Evolutionary conservation across 2,797 vertebrate species (phyloP).

Genomic region (Sebastes wilsoni): DNA sequence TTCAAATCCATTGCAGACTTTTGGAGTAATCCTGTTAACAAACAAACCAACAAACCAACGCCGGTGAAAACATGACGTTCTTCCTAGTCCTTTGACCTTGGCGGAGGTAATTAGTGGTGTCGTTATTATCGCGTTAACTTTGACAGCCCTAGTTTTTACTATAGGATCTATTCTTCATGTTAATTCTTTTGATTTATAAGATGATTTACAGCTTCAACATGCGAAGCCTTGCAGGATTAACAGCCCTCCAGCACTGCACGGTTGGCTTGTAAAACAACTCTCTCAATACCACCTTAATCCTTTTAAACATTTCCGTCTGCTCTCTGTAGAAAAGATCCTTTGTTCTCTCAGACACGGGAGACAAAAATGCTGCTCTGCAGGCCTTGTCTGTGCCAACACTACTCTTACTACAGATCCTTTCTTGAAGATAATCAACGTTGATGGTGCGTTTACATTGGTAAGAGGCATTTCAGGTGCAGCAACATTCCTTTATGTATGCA

Average conservation of each 20-base stretch:
- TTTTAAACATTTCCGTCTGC: not conserved
- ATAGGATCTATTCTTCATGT: not conserved
- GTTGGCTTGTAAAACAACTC: constrained; percentile 6
- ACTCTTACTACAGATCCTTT: not conserved
- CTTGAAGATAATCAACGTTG: accelerated
- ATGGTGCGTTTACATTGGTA: not conserved
- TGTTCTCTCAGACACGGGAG: not conserved
- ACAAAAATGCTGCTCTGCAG: constrained; percentile 26
- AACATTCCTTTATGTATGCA: constrained; percentile 17
- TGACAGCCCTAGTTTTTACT: not conserved
- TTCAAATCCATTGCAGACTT: too few species aligned
- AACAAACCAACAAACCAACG: too few species aligned
- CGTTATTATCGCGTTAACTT: too few species aligned
- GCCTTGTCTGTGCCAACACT: not conserved
- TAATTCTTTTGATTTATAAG: not conserved
- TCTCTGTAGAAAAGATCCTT: not conserved
- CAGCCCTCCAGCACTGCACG: not conserved
- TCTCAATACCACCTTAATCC: not conserved
- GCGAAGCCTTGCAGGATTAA: not conserved
- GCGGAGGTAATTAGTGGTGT: too few species aligned
- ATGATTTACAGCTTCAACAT: not conserved
- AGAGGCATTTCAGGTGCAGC: not conserved
- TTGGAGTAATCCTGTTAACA: too few species aligned
- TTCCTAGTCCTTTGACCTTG: too few species aligned
- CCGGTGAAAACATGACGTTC: too few species aligned